A percentile compares a stretch with the other conserved stretches of the same genome.
Conservation (phyloP, 2,797 vertebrate species). For the Glyptemys insculpta region DNA sequence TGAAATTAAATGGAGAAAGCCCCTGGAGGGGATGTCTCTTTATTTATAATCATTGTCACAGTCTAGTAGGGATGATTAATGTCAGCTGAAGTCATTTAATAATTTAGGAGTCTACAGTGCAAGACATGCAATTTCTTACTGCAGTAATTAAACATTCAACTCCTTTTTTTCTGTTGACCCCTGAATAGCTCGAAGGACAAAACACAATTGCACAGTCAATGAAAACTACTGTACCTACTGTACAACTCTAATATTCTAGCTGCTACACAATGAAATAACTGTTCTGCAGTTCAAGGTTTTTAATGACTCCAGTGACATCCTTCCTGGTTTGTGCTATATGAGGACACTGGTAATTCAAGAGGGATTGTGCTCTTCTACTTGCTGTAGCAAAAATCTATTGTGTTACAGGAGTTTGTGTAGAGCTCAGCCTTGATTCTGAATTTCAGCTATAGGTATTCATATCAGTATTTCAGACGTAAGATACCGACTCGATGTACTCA, state of each 20-base stretch:
- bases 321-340: rapidly evolving
- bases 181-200: constrained; percentile 41
- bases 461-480: background rate
- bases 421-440: background rate
- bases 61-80: constrained; percentile 54
- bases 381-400: background rate
- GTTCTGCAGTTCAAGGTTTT: background rate
- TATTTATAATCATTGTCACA: constrained; percentile 56
- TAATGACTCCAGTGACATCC: background rate
- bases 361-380: background rate
- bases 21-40: background rate
- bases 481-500: background rate
- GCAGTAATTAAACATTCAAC: constrained; percentile 50
- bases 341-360: background rate
- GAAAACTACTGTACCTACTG: background rate
- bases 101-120: constrained; percentile 48
- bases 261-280: background rate
- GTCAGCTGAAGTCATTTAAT: constrained; percentile 51
- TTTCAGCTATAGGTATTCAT: background rate
- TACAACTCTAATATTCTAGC: constrained; percentile 1
- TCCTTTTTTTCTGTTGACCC: background rate
- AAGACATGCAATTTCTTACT: constrained; percentile 36
- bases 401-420: background rate
- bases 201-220: background rate
- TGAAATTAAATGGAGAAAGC: constrained; percentile 1